Evolutionary conservation across 1,140 invertebrate genomes (phyloP), one percentile per base, ranked within the genome.

Genomic region (Caenorhabditis remanei): DNA sequence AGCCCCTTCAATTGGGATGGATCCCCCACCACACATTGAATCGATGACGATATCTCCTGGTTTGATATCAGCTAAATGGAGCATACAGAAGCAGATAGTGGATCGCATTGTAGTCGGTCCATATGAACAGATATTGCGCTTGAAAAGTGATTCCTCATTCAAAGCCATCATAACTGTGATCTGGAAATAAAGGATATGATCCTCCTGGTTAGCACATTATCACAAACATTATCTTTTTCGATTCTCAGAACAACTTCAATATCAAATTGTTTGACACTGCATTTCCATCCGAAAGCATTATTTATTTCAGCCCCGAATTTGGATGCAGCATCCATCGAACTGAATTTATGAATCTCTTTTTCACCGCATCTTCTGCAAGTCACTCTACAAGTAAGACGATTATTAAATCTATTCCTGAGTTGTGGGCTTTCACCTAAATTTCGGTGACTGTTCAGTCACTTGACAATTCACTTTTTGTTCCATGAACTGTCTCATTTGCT

Each of bases 11-110:
- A 85, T 85, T 14, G 85, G 63, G 56, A 85, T 85, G 5, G 85
- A 85, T 19, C 85, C 85, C 14, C 85, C 67, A 21, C 85, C 85
- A 32, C 85, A 85, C 85, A 85, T 71, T 32, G 85, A 13, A 85
- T 85, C 85, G 9, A 85, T 32, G 19, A 85, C n/a, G 9, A 61
- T 46, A 14, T 85, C 65, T 50, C 65, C 65, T 85, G 63, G 48
- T 58, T 79, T 75, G n/a, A 67, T 65, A 53, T 41, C 13, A n/a
- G 85, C 85, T 41, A 85, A 46, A 21, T 48, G 46, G 11, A 85
- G 63, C 85, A 85, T 85, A 41, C 48, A 85, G 24, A 55, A 48
- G 46, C 85, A 85, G 0, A 85, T 55, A 4, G 85, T 75, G 6
- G 63, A 53, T 75, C 85, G 48, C 46, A 85, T 50, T 43, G 85